Evolutionary conservation across 2,113 vertebrate genomes (phyloP).

Genomic region (Pantherophis guttatus): DNA sequence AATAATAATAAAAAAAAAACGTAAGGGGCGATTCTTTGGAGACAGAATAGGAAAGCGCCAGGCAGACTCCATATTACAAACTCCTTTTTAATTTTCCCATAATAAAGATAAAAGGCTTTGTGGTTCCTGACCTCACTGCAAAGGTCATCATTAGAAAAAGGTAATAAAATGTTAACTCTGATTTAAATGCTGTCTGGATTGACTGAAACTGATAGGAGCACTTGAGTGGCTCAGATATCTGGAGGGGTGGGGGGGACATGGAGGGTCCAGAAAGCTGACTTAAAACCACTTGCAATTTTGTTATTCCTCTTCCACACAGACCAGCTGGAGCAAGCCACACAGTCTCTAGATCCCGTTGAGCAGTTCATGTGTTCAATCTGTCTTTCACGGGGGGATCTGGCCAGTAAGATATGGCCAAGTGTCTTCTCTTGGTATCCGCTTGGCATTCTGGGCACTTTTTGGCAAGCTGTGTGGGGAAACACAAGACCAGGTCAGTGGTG

Average conservation of each 20-base stretch:
- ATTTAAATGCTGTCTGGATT: background rate
- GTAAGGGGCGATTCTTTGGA: background rate
- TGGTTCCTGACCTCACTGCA: background rate
- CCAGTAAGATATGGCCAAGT: background rate
- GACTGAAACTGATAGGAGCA: background rate
- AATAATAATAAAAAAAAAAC: background rate
- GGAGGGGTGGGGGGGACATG: background rate
- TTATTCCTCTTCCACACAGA: background rate
- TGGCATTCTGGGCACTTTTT: background rate
- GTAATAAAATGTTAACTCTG: background rate
- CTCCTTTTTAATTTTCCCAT: background rate
- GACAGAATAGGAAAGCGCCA: background rate
- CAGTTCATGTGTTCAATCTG: background rate
- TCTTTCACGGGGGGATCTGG: background rate
- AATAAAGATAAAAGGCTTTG: background rate
- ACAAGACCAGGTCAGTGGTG: background rate
- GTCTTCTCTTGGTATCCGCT: background rate
- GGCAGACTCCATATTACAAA: background rate
- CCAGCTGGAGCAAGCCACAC: background rate
- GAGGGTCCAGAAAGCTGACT: background rate
- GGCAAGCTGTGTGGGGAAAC: background rate
- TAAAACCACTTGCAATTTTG: background rate
- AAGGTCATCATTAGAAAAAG: background rate
- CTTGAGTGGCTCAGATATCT: background rate
- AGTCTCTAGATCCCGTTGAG: background rate